These are phyloP conservation scores for Gymnocypris eckloni DNA, from an alignment of 2,797 vertebrate species.

Conservation along the genomic window DNA sequence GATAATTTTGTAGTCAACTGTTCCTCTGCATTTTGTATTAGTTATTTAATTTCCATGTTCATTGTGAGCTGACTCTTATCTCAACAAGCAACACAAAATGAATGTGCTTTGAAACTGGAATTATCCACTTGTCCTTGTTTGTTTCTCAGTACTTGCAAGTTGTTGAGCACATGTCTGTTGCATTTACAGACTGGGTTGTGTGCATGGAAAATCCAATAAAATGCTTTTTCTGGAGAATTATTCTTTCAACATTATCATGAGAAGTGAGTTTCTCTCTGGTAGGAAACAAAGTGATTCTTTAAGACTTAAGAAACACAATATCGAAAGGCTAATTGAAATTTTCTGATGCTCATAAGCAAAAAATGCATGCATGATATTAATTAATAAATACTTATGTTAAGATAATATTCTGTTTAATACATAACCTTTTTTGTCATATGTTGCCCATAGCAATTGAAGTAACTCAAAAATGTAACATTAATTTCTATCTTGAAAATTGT, in stretches of 20 bases:
- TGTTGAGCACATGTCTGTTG: slow-evolving; percentile 8
- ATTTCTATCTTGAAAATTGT: not conserved
- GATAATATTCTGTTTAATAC: not conserved
- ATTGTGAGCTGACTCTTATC: not conserved
- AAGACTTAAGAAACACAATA: not conserved
- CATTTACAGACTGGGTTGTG: slow-evolving; percentile 5
- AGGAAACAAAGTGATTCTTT: not conserved
- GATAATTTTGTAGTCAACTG: not conserved
- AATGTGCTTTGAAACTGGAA: not conserved
- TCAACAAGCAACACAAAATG: not conserved
- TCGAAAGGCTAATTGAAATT: not conserved
- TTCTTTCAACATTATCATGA: not conserved
- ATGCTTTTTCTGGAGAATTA: not conserved
- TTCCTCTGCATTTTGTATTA: not conserved
- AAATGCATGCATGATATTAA: not conserved
- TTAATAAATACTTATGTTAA: not conserved
- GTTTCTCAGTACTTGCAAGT: not conserved
- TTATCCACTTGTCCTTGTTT: not conserved
- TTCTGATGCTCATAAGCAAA: not conserved
- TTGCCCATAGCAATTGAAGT: not conserved
- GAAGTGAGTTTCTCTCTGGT: not conserved
- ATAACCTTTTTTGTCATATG: not conserved
- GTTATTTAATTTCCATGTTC: not conserved
- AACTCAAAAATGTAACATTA: not conserved
- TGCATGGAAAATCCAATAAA: slow-evolving; percentile 11